Evolutionary conservation across 2,888 invertebrate genomes (phyloP).

Genomic region (Drosophila mulleri): DNA sequence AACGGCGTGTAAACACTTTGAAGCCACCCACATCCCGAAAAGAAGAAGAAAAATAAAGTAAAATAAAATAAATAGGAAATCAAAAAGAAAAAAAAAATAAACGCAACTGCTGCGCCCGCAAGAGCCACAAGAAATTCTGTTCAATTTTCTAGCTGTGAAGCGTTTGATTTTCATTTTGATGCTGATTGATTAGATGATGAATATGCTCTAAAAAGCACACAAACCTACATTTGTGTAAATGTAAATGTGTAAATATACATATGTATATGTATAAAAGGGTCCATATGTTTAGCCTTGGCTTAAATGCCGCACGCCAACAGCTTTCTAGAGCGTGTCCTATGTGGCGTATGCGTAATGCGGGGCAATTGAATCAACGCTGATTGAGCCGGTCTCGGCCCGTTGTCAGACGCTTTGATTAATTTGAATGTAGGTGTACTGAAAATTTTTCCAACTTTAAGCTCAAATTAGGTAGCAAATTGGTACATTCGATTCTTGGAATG

Average conservation of each 20-base stretch:
- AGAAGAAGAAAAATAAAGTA: neutral
- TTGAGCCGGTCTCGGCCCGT: slow-evolving; percentile 46
- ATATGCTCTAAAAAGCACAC: slow-evolving; percentile 33
- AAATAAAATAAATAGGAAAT: neutral
- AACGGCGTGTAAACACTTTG: slow-evolving; percentile 79
- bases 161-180: slow-evolving; percentile 64
- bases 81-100: neutral
- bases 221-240: slow-evolving; percentile 7
- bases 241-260: neutral
- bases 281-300: slow-evolving; percentile 48
- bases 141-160: slow-evolving; percentile 47
- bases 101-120: slow-evolving; percentile 13
- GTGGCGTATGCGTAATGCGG: slow-evolving; percentile 51
- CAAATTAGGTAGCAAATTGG: slow-evolving; percentile 21
- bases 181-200: slow-evolving; percentile 70
- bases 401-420: slow-evolving; percentile 43
- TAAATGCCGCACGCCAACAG: slow-evolving; percentile 19
- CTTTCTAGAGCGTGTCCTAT: slow-evolving; percentile 7
- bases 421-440: slow-evolving; percentile 15
- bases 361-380: slow-evolving; percentile 55
- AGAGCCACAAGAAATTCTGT: slow-evolving; percentile 46
- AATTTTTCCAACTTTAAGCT: slow-evolving; percentile 24
- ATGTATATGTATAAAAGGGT: neutral
- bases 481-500: neutral
- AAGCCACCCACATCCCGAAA: slow-evolving; percentile 38